Evolutionary conservation across 1,140 invertebrate genomes (phyloP).

Genomic region (Pararge aegeria): DNA sequence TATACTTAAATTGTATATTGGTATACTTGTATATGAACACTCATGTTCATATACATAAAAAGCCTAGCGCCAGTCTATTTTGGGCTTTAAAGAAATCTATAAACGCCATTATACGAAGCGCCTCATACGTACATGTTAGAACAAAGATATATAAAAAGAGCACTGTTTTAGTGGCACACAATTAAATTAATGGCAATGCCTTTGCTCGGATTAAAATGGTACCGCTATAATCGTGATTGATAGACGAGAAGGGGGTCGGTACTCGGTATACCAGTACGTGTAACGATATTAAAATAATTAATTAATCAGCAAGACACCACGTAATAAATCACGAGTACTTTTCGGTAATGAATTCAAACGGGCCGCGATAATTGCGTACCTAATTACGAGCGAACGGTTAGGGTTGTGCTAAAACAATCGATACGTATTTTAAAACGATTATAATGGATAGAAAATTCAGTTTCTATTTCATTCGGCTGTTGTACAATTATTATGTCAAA

Average conservation of each 20-base stretch:
- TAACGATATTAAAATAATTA: slow-evolving; percentile 55
- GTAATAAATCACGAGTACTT: slow-evolving; percentile 72
- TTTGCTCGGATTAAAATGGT: slow-evolving; percentile 44
- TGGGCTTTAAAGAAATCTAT: too few species aligned
- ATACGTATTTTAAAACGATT: too few species aligned
- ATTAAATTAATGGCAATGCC: slow-evolving; percentile 62
- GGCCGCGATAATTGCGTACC: slow-evolving; percentile 74
- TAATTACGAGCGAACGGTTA: slow-evolving; percentile 64
- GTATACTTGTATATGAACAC: too few species aligned
- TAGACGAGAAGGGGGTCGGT: slow-evolving; percentile 39
- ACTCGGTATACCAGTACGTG: slow-evolving; percentile 44
- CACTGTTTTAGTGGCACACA: slow-evolving; percentile 32
- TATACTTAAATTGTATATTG: too few species aligned
- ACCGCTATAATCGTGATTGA: slow-evolving; percentile 50
- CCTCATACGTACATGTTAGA: too few species aligned
- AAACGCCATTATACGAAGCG: too few species aligned
- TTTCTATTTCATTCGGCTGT: too few species aligned
- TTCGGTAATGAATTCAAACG: slow-evolving; percentile 74
- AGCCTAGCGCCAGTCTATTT: too few species aligned
- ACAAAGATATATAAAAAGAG: not conserved
- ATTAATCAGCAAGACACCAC: slow-evolving; percentile 58
- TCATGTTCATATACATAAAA: too few species aligned
- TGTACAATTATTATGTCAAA: too few species aligned
- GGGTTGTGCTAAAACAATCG: not conserved
- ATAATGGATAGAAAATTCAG: too few species aligned